phyloP scores from a whole-genome alignment of 2,113 vertebrate species.

The Chelonoidis abingdonii region DNA sequence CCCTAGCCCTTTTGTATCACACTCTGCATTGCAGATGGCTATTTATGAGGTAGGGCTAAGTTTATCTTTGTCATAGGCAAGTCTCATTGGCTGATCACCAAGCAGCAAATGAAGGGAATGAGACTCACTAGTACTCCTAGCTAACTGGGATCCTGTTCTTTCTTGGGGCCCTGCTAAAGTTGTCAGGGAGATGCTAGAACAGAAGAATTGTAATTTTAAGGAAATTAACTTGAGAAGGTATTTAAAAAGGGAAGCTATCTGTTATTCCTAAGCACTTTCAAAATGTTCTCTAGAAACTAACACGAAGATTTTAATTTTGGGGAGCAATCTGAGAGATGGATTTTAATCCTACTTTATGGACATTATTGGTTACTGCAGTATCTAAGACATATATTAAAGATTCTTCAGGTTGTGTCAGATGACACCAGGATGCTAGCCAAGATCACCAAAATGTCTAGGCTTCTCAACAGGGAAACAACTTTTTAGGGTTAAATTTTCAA shows the following conservation, averaged over 20 bases:
- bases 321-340: neutral
- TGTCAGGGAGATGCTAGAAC: neutral
- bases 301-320: too few relatives aligned
- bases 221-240: neutral
- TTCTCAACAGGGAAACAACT: neutral
- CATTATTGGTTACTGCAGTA: neutral
- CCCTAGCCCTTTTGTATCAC: too few relatives aligned
- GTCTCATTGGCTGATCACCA: neutral
- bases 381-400: neutral
- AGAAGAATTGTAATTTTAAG: neutral
- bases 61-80: neutral
- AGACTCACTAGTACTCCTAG: neutral
- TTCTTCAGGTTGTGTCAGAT: too few relatives aligned
- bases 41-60: neutral
- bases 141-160: neutral
- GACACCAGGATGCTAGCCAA: too few relatives aligned
- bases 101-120: neutral
- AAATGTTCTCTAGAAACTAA: too few relatives aligned
- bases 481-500: too few relatives aligned
- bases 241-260: neutral
- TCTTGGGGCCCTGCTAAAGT: neutral
- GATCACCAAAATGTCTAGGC: neutral
- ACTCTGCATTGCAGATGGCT: neutral
- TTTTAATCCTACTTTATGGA: neutral
- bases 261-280: neutral